Evolutionary conservation across 2,113 vertebrate species (phyloP).

Genomic region (Phalacrocorax pelagicus): DNA sequence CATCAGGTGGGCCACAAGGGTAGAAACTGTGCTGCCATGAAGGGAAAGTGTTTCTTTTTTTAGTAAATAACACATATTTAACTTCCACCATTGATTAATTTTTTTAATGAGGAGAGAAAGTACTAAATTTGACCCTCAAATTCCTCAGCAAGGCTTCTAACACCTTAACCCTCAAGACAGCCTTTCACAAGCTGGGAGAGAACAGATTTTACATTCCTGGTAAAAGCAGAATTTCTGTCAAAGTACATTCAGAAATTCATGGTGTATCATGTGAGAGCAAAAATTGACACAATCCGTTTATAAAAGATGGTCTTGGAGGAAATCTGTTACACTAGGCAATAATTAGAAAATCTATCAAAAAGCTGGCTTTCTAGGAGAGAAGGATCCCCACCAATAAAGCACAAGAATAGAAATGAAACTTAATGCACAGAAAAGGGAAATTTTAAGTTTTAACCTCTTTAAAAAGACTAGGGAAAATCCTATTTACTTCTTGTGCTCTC

Average conservation of each 20-base stretch:
- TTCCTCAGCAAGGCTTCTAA: neutral
- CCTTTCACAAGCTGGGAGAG: neutral
- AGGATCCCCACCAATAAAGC: neutral
- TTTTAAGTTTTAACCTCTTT: neutral
- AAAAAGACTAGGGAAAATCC: neutral
- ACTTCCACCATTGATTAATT: neutral
- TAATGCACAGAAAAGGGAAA: neutral
- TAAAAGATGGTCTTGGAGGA: neutral
- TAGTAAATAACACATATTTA: neutral
- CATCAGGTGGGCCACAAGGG: constrained; percentile 48
- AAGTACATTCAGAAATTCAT: neutral
- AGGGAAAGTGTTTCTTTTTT: neutral
- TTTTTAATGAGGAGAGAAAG: neutral
- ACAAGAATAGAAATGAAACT: neutral
- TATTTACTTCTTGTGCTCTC: neutral
- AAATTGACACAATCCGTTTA: neutral
- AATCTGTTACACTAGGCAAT: neutral
- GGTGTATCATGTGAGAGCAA: neutral
- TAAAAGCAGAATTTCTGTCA: neutral
- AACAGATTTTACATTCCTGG: neutral
- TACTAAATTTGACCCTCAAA: neutral
- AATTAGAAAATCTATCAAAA: neutral
- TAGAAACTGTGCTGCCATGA: neutral
- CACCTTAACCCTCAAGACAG: neutral
- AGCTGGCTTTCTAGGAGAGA: neutral